Evolutionary conservation across 37 sponge, comb jelly and placozoan species (phyloP), one percentile per base, ranked within the genome.

Genomic region (Hormiphora californensis): DNA sequence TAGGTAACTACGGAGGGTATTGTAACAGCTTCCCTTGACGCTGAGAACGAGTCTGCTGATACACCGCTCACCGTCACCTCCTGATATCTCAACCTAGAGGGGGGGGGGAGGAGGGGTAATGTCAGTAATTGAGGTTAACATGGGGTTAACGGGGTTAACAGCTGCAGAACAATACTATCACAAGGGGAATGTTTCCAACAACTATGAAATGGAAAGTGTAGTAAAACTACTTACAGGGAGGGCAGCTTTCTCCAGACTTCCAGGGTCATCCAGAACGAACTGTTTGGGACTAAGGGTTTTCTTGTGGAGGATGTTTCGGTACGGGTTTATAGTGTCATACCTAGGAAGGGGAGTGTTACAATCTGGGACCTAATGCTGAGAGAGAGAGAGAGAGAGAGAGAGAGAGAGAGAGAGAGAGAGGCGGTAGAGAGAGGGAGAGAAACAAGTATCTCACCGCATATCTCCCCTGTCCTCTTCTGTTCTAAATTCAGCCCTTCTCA

Each of bases 11-110:
- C 81, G 3, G 15, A 73, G 81, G 1, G 81, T 73, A n/a, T n/a
- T 33, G 81, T 73, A 73, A 21, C 81, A 73, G 44, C 81, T 73
- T 4, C 44, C 8, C 81, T 73, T 73, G 46, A 73, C 43, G 46
- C 39, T 36, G 22, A 73, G 81, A 43, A 73, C 81, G 46, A 73
- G 44, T 28, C 35, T 73, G 46, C 35, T 73, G 4, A 73, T 46
- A 40, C 43, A 73, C 46, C 81, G 43, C 81, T 73, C 81, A 1
- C 46, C 81, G 1, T 43, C 36, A 19, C 46, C 46, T 23, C 23
- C n/a, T n/a, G n/a, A 11, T 73, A 73, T 73, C 81, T 73, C 81
- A 22, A 23, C 3, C 81, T 73, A 46, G 23, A 17, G 36, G 68
- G 35, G 25, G 63, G 21, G 8, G 63, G 8, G 25, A 8, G 7